Percentiles rank a stretch among this genome's conserved stretches.
Evolutionary conservation across 1,140 invertebrate genomes (phyloP).

Genomic region (Neocloeon triangulifer): DNA sequence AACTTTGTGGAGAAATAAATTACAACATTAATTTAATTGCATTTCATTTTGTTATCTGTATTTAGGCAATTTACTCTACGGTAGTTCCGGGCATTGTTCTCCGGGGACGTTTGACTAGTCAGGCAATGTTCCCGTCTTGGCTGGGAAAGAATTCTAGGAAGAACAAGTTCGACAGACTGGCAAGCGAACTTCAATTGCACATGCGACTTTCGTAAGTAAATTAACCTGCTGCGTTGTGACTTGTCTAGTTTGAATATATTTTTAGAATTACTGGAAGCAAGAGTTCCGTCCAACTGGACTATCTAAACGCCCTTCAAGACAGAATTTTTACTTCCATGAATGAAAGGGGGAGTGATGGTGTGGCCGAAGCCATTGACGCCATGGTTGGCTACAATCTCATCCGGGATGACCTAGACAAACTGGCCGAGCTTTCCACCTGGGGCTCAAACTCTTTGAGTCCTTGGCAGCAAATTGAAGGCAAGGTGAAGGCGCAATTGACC

Average conservation of each 20-base stretch:
- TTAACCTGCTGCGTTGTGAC: background rate
- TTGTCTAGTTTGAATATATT: slow-evolving; percentile 3
- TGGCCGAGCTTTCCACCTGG: slow-evolving; percentile 70
- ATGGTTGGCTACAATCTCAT: slow-evolving; percentile 68
- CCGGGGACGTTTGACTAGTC: slow-evolving; percentile 46
- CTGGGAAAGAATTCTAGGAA: slow-evolving; percentile 82
- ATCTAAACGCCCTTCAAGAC: slow-evolving; percentile 45
- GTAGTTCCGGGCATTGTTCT: slow-evolving; percentile 73
- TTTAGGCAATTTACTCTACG: slow-evolving; percentile 66
- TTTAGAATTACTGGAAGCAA: slow-evolving; percentile 50
- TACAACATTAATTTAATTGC: slow-evolving; percentile 5
- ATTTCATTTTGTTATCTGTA: slow-evolving; percentile 8
- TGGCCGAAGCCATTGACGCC: slow-evolving; percentile 42
- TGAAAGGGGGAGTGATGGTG: slow-evolving; percentile 40
- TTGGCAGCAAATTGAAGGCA: slow-evolving; percentile 49
- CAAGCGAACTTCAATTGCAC: slow-evolving; percentile 61
- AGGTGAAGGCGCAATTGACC: slow-evolving; percentile 84
- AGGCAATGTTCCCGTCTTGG: slow-evolving; percentile 85
- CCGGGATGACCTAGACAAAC: slow-evolving; percentile 74
- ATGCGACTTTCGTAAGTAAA: slow-evolving; percentile 46
- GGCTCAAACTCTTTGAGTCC: slow-evolving; percentile 50
- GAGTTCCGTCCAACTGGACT: slow-evolving; percentile 60
- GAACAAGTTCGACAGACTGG: slow-evolving; percentile 58
- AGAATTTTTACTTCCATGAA: slow-evolving; percentile 50
- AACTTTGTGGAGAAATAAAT: slow-evolving; percentile 4